Evolutionary conservation across 2,113 vertebrate species (phyloP).

Genomic region (Argyrosomus japonicus): DNA sequence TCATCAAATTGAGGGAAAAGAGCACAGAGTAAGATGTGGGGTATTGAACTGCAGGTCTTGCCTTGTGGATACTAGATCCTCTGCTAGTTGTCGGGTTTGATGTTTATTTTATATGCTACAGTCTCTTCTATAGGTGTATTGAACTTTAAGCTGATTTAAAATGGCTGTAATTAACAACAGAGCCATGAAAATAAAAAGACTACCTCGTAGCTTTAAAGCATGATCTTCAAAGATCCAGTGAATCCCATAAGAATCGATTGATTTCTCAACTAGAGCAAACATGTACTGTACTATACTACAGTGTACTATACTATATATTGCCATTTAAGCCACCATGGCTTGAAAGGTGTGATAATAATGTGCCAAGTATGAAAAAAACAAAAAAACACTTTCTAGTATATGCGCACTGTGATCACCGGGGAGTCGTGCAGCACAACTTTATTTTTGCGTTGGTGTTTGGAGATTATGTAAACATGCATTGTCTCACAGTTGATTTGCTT

Average conservation of each 20-base stretch:
- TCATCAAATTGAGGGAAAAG: conserved; percentile 58
- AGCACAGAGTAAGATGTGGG: conserved; percentile 40
- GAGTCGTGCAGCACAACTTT: conserved; percentile 52
- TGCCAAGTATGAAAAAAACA: conserved; percentile 1
- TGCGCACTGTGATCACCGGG: conserved; percentile 30
- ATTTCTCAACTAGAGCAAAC: background rate
- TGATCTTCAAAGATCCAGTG: background rate
- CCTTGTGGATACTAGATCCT: background rate
- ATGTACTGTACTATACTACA: background rate
- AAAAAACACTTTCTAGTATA: background rate
- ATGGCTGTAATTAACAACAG: conserved; percentile 1
- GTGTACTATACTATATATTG: background rate
- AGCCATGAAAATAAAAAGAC: background rate
- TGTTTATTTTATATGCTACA: background rate
- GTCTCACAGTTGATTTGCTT: conserved; percentile 49
- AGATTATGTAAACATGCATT: conserved; percentile 62
- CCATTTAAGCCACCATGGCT: background rate
- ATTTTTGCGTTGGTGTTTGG: conserved; percentile 48
- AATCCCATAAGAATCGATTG: background rate
- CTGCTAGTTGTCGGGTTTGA: conserved; percentile 2
- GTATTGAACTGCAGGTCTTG: conserved; percentile 11
- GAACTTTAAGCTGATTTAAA: background rate
- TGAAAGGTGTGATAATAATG: conserved; percentile 12
- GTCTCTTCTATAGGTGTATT: background rate
- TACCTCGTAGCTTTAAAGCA: background rate